Evolutionary conservation across 2,888 invertebrate species (phyloP).

Genomic region (Cordilura impudica): DNA sequence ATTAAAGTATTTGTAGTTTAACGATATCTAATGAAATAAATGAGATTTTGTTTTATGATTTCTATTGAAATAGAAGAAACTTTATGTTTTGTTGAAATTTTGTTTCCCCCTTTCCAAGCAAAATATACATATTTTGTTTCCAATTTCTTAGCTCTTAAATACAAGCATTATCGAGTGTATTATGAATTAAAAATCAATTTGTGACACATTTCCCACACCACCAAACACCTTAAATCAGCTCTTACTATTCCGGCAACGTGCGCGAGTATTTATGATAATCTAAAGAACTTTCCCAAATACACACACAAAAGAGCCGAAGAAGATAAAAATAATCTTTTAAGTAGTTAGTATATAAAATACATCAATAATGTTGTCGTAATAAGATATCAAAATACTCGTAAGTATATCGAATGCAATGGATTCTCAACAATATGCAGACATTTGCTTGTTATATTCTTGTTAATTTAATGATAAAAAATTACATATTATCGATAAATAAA

Average conservation of each 20-base stretch:
- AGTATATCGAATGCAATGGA: neutral
- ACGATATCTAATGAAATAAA: no score
- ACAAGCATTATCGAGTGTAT: neutral
- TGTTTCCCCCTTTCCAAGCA: neutral
- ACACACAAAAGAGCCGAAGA: neutral
- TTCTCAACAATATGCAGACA: neutral
- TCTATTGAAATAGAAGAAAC: no score
- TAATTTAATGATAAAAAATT: constrained; percentile 57
- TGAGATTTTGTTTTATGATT: no score
- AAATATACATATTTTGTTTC: neutral
- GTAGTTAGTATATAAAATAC: constrained; percentile 5
- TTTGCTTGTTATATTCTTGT: constrained; percentile 24
- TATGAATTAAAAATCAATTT: constrained; percentile 50
- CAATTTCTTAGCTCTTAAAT: constrained; percentile 11
- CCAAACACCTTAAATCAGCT: neutral
- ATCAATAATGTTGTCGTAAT: constrained; percentile 1
- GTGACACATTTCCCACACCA: constrained; percentile 40
- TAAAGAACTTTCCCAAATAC: constrained; percentile 9
- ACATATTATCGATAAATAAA: constrained; percentile 38
- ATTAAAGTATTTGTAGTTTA: no score
- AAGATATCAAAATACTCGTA: neutral
- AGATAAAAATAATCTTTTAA: constrained; percentile 30
- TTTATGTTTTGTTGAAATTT: neutral
- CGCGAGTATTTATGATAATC: neutral
- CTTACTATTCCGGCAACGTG: constrained; percentile 27